These are phyloP conservation scores for Paguma larvata DNA, from an alignment of 2,797 vertebrate species.

Conservation along the genomic window DNA sequence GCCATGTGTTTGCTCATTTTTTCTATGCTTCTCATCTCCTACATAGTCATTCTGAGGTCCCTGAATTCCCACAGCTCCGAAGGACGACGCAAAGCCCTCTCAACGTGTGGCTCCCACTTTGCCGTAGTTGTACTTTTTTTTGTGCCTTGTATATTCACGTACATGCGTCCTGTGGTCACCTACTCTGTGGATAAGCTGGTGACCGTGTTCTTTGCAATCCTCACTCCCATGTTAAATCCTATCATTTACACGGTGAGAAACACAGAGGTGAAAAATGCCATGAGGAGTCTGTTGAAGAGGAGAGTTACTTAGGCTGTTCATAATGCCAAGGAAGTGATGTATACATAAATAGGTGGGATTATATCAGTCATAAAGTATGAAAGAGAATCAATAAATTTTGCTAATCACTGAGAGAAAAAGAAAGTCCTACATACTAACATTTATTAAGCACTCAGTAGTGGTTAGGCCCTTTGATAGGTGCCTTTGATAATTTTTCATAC, in stretches of 20 bases:
- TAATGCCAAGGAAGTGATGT: not conserved
- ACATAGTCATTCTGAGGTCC: slow-evolving; percentile 42
- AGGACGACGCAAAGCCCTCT: slow-evolving; percentile 38
- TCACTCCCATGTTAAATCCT: slow-evolving; percentile 78
- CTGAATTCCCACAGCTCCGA: not conserved
- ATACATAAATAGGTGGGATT: not conserved
- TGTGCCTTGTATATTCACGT: slow-evolving; percentile 74
- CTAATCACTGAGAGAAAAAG: not conserved
- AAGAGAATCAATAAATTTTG: not conserved
- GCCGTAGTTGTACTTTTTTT: slow-evolving; percentile 72
- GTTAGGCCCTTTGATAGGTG: not conserved
- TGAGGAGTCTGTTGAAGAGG: slow-evolving; percentile 57
- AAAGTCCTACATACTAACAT: not conserved
- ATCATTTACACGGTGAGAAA: slow-evolving; percentile 77
- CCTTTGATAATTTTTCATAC: not conserved
- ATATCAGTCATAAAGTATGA: not conserved
- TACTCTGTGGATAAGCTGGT: slow-evolving; percentile 70
- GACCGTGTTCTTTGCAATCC: slow-evolving; percentile 70
- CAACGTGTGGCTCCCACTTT: slow-evolving; percentile 54
- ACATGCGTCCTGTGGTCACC: slow-evolving; percentile 62
- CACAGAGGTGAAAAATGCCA: slow-evolving; percentile 70
- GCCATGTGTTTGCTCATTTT: slow-evolving; percentile 78
- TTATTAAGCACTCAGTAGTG: not conserved
- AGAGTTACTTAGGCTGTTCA: not conserved
- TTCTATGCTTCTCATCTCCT: slow-evolving; percentile 59